A percentile compares a stretch with the other conserved stretches of the same genome.
These are phyloP conservation scores for Procapra przewalskii DNA, from an alignment of 2,113 vertebrate genomes.

Conservation along the genomic window DNA sequence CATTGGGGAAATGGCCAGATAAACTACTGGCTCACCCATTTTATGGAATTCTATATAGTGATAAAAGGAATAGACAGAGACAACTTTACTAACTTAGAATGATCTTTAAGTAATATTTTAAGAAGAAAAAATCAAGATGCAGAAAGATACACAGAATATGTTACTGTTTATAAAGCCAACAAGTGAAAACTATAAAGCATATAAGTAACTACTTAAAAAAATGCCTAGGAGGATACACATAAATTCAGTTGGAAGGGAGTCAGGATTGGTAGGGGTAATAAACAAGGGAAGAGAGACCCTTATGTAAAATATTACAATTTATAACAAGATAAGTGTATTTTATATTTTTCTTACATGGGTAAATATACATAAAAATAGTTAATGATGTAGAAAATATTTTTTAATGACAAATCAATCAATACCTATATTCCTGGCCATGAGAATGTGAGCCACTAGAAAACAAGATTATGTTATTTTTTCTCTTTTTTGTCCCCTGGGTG, in stretches of 20 bases:
- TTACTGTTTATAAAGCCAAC: background rate
- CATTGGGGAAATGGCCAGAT: background rate
- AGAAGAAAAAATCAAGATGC: background rate
- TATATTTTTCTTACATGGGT: background rate
- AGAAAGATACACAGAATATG: background rate
- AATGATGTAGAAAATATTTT: conserved; percentile 1
- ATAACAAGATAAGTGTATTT: background rate
- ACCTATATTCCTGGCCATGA: background rate
- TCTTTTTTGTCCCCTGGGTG: background rate
- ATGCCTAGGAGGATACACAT: background rate
- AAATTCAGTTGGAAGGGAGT: background rate
- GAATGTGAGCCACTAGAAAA: background rate
- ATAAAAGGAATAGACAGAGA: background rate
- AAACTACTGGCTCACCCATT: background rate
- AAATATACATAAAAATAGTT: background rate
- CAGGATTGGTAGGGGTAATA: background rate
- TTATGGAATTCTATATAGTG: background rate
- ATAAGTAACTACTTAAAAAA: background rate
- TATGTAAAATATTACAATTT: background rate
- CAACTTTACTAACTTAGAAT: background rate
- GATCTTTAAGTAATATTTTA: background rate
- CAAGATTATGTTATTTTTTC: too few relatives aligned
- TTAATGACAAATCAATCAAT: background rate
- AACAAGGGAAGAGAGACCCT: background rate
- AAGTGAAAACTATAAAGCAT: background rate